These are phyloP conservation scores for Borostomias antarcticus DNA, from an alignment of 2,797 vertebrate genomes.

Conservation along the genomic window DNA sequence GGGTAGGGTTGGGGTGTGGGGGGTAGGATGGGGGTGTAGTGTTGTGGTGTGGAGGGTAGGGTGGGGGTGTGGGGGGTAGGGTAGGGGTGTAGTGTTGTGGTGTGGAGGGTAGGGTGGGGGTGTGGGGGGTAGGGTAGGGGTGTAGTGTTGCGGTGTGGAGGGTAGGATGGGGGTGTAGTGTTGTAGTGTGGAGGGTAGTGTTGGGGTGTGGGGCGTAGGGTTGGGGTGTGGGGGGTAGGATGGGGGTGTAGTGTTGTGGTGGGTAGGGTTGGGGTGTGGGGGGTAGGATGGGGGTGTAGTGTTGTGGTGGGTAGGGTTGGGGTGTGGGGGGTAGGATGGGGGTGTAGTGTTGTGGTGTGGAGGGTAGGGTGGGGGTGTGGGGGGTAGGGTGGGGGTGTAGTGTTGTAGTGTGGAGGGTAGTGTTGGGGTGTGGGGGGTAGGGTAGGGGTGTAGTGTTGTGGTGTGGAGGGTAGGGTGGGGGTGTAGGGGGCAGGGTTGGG, in stretches of 20 bases:
- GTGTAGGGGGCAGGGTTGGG: conserved; percentile 31
- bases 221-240: conserved; percentile 26
- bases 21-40: neutral
- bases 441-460: neutral
- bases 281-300: neutral
- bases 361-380: no score
- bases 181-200: no score
- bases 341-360: no score
- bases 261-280: conserved; percentile 21
- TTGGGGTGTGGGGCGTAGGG: no score
- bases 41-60: no score
- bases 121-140: neutral
- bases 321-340: no score
- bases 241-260: conserved; percentile 40
- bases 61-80: conserved; percentile 22
- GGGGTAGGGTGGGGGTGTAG: no score
- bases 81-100: no score
- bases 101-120: conserved; percentile 33
- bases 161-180: no score
- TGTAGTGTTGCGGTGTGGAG: no score
- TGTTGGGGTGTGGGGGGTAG: conserved; percentile 44
- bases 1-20: neutral
- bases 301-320: no score
- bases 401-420: conserved; percentile 17
- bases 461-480: no score